A percentile compares a stretch with the other conserved stretches of the same genome.
phyloP scores from a whole-genome alignment of 2,797 vertebrate genomes.

The Eurystomus glaucurus region DNA sequence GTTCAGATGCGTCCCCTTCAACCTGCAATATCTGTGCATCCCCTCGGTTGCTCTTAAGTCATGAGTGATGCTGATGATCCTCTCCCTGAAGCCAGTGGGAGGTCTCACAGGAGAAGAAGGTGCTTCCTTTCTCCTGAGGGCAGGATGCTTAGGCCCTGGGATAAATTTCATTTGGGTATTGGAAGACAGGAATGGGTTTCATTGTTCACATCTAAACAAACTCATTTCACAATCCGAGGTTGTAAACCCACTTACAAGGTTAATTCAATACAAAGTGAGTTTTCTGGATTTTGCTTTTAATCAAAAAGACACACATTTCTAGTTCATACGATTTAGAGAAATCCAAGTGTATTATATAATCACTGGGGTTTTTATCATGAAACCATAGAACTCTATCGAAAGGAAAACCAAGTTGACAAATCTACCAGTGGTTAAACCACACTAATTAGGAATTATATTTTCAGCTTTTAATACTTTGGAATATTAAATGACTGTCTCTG shows the following conservation, averaged over 20 bases:
- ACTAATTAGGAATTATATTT: conserved; percentile 2
- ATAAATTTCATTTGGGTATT: rapidly evolving
- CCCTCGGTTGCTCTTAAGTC: neutral
- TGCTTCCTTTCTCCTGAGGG: neutral
- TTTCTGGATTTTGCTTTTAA: conserved; percentile 27
- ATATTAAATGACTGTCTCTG: neutral
- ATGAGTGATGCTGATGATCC: neutral
- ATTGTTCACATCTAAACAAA: neutral
- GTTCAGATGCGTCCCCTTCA: neutral
- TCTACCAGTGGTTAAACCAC: conserved; percentile 23
- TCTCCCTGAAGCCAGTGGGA: neutral
- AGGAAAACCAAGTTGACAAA: neutral
- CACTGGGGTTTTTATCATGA: neutral
- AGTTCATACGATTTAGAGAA: neutral
- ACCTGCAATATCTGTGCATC: neutral
- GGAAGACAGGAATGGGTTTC: neutral
- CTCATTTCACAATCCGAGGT: neutral
- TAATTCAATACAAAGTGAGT: neutral
- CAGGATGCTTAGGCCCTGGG: neutral
- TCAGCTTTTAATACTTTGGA: conserved; percentile 16
- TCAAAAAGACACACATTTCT: neutral
- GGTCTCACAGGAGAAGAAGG: neutral
- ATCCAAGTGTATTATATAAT: neutral
- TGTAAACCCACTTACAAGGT: neutral
- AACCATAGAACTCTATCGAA: neutral